Conservation (phyloP, 2,113 vertebrate genomes). For the Emberiza fucata region DNA sequence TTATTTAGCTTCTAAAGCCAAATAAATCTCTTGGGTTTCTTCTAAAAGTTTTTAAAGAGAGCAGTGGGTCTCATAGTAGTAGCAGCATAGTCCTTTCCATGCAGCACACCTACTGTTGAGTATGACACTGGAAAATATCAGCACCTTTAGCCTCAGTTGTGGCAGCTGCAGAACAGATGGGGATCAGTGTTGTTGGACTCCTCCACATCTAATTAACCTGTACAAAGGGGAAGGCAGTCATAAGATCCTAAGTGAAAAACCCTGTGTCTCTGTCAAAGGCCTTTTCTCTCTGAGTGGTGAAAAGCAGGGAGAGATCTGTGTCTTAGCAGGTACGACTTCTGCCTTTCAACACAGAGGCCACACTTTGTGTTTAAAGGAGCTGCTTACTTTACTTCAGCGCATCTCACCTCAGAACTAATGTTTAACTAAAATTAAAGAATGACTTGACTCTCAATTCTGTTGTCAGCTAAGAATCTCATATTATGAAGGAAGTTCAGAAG, state of each 20-base stretch:
- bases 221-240: not conserved
- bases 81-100: not conserved
- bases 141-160: not conserved
- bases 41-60: not conserved
- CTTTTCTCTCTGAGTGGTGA: not conserved
- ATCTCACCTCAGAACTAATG: not conserved
- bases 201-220: slow-evolving; percentile 21
- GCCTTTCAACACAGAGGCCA: slow-evolving; percentile 45
- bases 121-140: not conserved
- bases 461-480: not conserved
- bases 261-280: not conserved
- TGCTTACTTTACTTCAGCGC: not conserved
- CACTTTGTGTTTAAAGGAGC: slow-evolving; percentile 14
- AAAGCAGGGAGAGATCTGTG: not conserved
- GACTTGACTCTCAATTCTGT: not conserved
- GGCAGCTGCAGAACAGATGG: slow-evolving; percentile 41
- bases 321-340: not conserved
- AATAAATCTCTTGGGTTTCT: not conserved
- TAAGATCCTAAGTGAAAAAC: not conserved
- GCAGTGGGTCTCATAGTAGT: not conserved
- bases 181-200: not conserved
- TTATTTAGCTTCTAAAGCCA: not conserved
- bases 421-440: not conserved
- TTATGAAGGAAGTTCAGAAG: not conserved
- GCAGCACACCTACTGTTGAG: not conserved